Evolutionary conservation across 1,140 invertebrate genomes (phyloP).

Genomic region (Orchestia grillus): DNA sequence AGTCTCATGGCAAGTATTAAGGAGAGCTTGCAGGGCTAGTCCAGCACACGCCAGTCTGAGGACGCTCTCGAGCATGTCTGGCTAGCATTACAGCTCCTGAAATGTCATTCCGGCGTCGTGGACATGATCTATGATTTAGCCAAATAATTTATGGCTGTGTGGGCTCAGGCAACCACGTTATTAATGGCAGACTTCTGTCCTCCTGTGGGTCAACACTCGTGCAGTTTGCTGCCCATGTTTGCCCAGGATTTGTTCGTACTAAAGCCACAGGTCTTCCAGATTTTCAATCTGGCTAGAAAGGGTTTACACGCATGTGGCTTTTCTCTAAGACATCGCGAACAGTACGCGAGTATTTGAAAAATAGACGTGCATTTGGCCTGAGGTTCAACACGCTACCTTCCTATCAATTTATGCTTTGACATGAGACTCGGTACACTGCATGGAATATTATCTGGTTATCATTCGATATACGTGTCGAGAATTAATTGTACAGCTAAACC

Average conservation of each 20-base stretch:
- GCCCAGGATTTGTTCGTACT: not conserved
- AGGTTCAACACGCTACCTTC: too few relatives aligned
- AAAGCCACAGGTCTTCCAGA: not conserved
- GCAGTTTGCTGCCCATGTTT: not conserved
- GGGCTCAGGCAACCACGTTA: not conserved
- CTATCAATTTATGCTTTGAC: too few relatives aligned
- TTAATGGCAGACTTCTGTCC: not conserved
- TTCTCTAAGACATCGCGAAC: not conserved
- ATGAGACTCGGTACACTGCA: too few relatives aligned
- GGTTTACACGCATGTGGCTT: not conserved
- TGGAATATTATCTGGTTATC: too few relatives aligned
- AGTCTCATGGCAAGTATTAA: too few relatives aligned
- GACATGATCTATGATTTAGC: not conserved
- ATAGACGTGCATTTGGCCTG: not conserved
- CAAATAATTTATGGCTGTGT: not conserved
- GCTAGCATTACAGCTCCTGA: not conserved
- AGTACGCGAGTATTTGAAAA: not conserved
- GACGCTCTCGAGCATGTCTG: not conserved
- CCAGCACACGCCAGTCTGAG: not conserved
- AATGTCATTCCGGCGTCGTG: not conserved
- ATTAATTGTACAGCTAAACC: too few relatives aligned
- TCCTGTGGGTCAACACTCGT: not conserved
- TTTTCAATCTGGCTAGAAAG: not conserved
- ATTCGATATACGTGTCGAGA: too few relatives aligned
- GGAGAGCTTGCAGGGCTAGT: not conserved